Conservation (phyloP, 2,888 invertebrate genomes). For the Drosophila formosana region DNA sequence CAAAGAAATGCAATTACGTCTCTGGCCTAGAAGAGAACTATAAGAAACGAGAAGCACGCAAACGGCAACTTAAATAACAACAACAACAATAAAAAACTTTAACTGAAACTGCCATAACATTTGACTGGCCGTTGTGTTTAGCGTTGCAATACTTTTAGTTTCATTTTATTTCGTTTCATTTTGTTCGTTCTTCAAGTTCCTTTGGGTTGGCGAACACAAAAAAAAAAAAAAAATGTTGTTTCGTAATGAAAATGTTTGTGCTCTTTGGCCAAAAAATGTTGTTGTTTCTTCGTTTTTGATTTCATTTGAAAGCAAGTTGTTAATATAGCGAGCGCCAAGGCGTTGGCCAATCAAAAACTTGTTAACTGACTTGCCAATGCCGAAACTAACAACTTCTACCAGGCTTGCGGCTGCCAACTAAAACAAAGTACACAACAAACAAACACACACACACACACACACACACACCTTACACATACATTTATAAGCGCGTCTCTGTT, state of each 20-base stretch:
- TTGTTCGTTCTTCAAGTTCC: constrained; percentile 52
- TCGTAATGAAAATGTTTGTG: constrained; percentile 74
- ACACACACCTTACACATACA: not conserved
- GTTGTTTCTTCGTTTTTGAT: constrained; percentile 46
- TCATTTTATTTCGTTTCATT: constrained; percentile 16
- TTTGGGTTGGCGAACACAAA: constrained; percentile 44
- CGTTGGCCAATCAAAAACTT: constrained; percentile 62
- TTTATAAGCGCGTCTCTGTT: constrained; percentile 16
- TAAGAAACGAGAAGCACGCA: constrained; percentile 63
- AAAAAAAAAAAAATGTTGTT: constrained; percentile 53
- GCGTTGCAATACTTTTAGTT: constrained; percentile 44
- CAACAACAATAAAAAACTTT: constrained; percentile 44
- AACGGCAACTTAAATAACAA: constrained; percentile 55
- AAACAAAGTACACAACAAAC: constrained; percentile 25
- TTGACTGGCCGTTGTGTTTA: constrained; percentile 61
- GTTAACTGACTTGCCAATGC: constrained; percentile 64
- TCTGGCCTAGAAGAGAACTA: constrained; percentile 66
- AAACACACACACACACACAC: constrained; percentile 1
- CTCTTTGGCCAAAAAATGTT: constrained; percentile 29
- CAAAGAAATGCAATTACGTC: constrained; percentile 80
- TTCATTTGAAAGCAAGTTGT: constrained; percentile 51
- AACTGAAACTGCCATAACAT: constrained; percentile 65
- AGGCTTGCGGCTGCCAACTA: constrained; percentile 68
- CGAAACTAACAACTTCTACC: constrained; percentile 47
- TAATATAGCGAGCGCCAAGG: constrained; percentile 53